Evolutionary conservation across 2,797 vertebrate species (phyloP).

Genomic region (Melanotaenia parkinsoni): DNA sequence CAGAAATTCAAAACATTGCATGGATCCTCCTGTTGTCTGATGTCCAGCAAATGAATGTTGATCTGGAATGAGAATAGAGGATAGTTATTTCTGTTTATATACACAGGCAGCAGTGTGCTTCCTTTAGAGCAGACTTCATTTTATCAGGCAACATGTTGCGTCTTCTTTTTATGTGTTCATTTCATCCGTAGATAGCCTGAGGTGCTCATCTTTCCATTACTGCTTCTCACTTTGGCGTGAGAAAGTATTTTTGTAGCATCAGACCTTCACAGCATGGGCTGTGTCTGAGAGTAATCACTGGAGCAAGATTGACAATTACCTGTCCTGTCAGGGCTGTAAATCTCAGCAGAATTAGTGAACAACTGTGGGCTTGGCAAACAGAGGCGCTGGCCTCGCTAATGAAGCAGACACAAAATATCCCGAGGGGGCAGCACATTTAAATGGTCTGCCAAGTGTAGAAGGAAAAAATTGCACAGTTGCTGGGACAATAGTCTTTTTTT

Average conservation of each 20-base stretch:
- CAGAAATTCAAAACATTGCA: not conserved
- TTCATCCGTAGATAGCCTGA: conserved; percentile 43
- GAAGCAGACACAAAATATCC: conserved; percentile 48
- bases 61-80: not conserved
- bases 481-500: conserved; percentile 27
- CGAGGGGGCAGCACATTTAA: conserved; percentile 48
- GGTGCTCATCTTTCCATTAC: conserved; percentile 23
- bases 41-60: not conserved
- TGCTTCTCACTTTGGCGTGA: conserved; percentile 51
- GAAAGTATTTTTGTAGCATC: conserved; percentile 54
- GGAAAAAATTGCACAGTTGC: conserved; percentile 12
- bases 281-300: conserved; percentile 59
- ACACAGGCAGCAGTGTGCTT: not conserved
- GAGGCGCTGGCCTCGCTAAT: conserved; percentile 52
- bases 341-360: conserved; percentile 65
- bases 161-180: not conserved
- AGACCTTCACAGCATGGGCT: conserved; percentile 33
- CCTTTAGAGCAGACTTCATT: conserved; percentile 14
- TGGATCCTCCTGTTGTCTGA: not conserved
- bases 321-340: conserved; percentile 66
- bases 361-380: conserved; percentile 56
- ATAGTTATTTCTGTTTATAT: not conserved
- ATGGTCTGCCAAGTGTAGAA: conserved; percentile 18
- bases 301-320: conserved; percentile 69
- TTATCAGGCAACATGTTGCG: conserved; percentile 4